These are phyloP conservation scores for Dromius quadrimaculatus DNA, from an alignment of 2,888 invertebrate genomes.

Conservation along the genomic window DNA sequence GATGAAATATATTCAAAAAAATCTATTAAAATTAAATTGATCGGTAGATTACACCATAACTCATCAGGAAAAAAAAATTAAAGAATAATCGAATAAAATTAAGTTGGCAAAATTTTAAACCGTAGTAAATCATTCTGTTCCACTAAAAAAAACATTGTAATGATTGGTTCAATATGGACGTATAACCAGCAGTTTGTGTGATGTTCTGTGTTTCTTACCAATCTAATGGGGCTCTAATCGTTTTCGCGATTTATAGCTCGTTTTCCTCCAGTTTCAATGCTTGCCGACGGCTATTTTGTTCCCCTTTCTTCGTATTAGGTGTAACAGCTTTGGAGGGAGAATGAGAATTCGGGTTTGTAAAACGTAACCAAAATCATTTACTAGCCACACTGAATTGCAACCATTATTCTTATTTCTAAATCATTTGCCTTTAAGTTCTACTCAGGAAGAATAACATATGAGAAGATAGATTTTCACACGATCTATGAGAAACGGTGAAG, in stretches of 20 bases:
- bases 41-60: conserved; percentile 21
- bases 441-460: no score
- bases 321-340: background rate
- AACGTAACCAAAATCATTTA: conserved; percentile 1
- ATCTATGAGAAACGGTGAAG: no score
- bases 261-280: conserved; percentile 7
- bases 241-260: conserved; percentile 25
- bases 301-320: background rate
- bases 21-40: conserved; percentile 27
- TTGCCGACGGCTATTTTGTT: conserved; percentile 3
- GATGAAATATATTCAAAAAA: conserved; percentile 12
- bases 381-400: background rate
- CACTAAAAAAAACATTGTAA: conserved; percentile 27
- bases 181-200: background rate
- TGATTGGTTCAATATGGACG: conserved; percentile 22
- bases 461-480: no score
- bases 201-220: conserved; percentile 28
- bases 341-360: background rate
- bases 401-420: no score
- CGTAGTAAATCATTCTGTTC: conserved; percentile 25
- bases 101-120: conserved; percentile 24
- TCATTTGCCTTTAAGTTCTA: no score
- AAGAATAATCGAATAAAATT: conserved; percentile 20
- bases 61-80: conserved; percentile 23
- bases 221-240: conserved; percentile 34